Conservation (phyloP, 1,140 invertebrate genomes). For the Holcopasites calliopsidis region DNA sequence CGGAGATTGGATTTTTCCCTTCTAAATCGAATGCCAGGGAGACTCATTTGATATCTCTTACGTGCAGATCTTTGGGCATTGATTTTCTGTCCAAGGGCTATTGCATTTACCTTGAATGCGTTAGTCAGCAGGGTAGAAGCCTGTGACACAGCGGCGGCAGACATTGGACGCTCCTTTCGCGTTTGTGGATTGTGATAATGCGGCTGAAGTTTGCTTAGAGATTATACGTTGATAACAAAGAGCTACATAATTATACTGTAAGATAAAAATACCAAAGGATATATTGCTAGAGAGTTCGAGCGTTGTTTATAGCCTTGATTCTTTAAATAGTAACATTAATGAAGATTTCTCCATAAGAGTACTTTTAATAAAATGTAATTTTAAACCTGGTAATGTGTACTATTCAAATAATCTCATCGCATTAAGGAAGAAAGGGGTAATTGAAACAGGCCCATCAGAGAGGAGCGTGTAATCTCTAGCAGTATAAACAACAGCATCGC, state of each 20-base stretch:
- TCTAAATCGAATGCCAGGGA: background rate
- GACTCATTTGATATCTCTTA: background rate
- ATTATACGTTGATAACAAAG: too few relatives aligned
- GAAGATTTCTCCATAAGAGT: too few relatives aligned
- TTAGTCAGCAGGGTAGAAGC: constrained; percentile 1
- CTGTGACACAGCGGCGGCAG: background rate
- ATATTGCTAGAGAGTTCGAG: too few relatives aligned
- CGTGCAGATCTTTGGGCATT: background rate
- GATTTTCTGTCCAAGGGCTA: background rate
- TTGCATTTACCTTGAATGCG: background rate
- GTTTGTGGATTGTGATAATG: background rate
- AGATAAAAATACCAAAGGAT: background rate
- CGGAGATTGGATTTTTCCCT: background rate
- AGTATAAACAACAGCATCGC: background rate
- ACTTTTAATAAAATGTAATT: too few relatives aligned
- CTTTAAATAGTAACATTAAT: too few relatives aligned
- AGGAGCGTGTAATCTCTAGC: background rate
- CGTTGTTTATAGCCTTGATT: too few relatives aligned
- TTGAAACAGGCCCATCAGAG: background rate
- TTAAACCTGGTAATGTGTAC: too few relatives aligned
- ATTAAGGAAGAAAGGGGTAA: background rate
- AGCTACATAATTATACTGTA: too few relatives aligned
- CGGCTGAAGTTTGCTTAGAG: too few relatives aligned
- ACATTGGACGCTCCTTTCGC: background rate
- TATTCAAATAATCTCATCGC: background rate